Percentiles rank a stretch among this genome's conserved stretches.
These are phyloP conservation scores for Alaudala cheleensis DNA, from an alignment of 2,113 vertebrate species.

Conservation along the genomic window DNA sequence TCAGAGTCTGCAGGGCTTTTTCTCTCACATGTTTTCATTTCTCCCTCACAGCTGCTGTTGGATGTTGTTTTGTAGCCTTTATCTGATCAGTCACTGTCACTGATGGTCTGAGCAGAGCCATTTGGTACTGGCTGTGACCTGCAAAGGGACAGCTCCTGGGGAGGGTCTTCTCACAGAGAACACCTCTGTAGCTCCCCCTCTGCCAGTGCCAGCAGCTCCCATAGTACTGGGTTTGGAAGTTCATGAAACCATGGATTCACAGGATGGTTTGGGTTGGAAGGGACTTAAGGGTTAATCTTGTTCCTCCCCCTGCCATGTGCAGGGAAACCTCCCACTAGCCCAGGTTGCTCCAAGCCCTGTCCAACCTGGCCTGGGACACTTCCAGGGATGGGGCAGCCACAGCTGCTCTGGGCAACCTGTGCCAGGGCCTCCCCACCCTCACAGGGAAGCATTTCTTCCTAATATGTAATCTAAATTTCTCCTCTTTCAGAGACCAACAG, in stretches of 20 bases:
- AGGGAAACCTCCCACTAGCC: not conserved
- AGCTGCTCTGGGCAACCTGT: not conserved
- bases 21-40: not conserved
- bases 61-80: not conserved
- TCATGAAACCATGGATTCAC: not conserved
- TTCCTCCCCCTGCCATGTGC: not conserved
- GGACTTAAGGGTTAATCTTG: not conserved
- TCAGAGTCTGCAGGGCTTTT: not conserved
- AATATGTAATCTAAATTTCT: not conserved
- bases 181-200: not conserved
- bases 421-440: not conserved
- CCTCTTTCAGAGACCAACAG: not conserved
- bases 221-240: not conserved
- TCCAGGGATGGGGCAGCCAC: not conserved
- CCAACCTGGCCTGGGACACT: not conserved
- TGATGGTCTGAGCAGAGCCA: not conserved
- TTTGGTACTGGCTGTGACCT: not conserved
- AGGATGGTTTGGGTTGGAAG: not conserved
- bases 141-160: not conserved
- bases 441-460: not conserved
- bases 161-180: not conserved
- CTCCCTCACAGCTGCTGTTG: not conserved
- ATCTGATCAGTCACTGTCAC: not conserved
- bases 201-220: not conserved
- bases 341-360: rapidly evolving